Evolutionary conservation across 2,113 vertebrate genomes (phyloP).

Genomic region (Trogon surrucura): DNA sequence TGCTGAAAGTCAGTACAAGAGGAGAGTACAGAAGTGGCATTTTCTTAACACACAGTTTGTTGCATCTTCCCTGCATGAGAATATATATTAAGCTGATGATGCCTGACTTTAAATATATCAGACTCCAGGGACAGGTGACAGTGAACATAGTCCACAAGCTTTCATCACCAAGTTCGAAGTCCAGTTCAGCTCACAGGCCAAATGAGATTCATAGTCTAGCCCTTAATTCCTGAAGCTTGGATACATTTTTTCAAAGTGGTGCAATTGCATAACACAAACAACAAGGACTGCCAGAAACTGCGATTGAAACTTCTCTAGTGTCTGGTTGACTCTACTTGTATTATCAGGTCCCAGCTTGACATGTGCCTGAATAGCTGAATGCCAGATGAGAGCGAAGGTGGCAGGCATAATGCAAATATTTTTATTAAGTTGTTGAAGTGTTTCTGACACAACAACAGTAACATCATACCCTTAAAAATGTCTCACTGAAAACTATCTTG

Average conservation of each 20-base stretch:
- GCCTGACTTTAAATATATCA: background rate
- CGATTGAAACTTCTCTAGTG: background rate
- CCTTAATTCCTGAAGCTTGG: conserved; percentile 8
- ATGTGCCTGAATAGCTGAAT: background rate
- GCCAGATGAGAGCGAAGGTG: conserved; percentile 17
- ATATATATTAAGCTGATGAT: background rate
- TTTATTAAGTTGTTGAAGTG: conserved; percentile 20
- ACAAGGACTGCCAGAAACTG: background rate
- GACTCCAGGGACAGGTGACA: background rate
- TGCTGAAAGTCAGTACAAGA: background rate
- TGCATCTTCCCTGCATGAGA: background rate
- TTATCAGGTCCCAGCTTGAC: conserved; percentile 50
- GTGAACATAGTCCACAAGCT: background rate
- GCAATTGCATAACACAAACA: conserved; percentile 44
- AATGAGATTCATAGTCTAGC: background rate
- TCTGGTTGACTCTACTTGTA: conserved; percentile 39
- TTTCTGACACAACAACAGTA: background rate
- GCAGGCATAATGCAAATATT: conserved; percentile 4
- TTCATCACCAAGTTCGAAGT: background rate
- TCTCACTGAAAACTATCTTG: background rate
- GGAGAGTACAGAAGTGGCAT: background rate
- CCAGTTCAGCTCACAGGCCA: background rate
- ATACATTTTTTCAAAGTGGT: conserved; percentile 5
- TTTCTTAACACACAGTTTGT: background rate
- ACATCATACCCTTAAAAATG: background rate